Evolutionary conservation across 2,113 vertebrate species (phyloP).

Genomic region (Xenopus borealis): DNA sequence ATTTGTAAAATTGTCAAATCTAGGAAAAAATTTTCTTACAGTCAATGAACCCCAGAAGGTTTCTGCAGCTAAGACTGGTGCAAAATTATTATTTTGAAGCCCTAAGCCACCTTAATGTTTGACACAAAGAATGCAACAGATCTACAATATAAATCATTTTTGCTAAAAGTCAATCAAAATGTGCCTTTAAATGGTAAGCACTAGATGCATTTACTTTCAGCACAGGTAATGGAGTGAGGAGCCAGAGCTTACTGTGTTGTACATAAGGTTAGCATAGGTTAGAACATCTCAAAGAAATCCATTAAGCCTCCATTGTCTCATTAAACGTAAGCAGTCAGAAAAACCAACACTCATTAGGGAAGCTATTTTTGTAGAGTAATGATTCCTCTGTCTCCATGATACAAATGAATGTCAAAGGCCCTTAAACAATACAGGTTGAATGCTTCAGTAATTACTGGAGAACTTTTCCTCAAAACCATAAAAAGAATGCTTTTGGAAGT

Average conservation of each 20-base stretch:
- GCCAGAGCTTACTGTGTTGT: slow-evolving; percentile 13
- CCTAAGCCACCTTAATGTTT: too few species aligned
- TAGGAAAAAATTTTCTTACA: too few species aligned
- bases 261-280: slow-evolving; percentile 34
- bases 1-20: too few species aligned
- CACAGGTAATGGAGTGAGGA: slow-evolving; percentile 28
- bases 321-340: slow-evolving; percentile 40
- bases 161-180: too few species aligned
- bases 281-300: slow-evolving; percentile 34
- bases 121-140: too few species aligned
- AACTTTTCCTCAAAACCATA: slow-evolving; percentile 34
- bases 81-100: too few species aligned
- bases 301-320: slow-evolving; percentile 44
- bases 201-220: slow-evolving; percentile 5
- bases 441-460: slow-evolving; percentile 34
- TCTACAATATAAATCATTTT: too few species aligned
- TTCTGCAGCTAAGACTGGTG: too few species aligned
- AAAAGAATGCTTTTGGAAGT: background rate
- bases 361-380: slow-evolving; percentile 44
- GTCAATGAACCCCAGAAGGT: too few species aligned
- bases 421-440: slow-evolving; percentile 34
- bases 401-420: slow-evolving; percentile 40
- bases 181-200: background rate
- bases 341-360: slow-evolving; percentile 41
- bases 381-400: slow-evolving; percentile 33